Evolutionary conservation across 2,113 vertebrate genomes (phyloP), one percentile per base, ranked within the genome.

Genomic region (Oryzias javanicus): DNA sequence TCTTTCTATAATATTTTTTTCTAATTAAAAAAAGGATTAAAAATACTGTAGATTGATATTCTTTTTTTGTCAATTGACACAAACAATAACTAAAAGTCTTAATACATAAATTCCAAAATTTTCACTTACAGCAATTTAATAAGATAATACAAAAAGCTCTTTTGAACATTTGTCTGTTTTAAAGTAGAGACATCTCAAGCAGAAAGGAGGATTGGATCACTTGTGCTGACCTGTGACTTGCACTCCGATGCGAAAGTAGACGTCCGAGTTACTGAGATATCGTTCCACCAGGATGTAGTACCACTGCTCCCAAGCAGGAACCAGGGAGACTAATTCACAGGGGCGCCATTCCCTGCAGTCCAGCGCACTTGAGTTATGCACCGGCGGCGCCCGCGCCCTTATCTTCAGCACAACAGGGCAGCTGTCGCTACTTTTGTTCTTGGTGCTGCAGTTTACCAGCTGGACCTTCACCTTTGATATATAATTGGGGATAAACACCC

Each of bases 241-340:
- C 54, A 98, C 93, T 0, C 89, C 92, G 18, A 98, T 92, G 84
- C 94, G 95, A 88, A 98, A 99, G 83, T 90, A 92, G 74, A 98
- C 5, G 0, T 91, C 88, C 48, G 89, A 88, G 0, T 84, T 89
- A 3, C 90, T 91, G 0, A 91, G 89, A 65, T 93, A 91, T 68
- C 89, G 90, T 89, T 99, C 97, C 86, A 98, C 93, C 56, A 96
- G 91, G 76, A 99, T 91, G 2, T 98, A 99, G 91, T 98, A 95
- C 97, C 97, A 99, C 64, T 95, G 94, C 50, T 96, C 95, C 97
- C 97, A 99, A 71, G 94, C 93, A 16, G 97, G 94, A 42, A 94
- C 81, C 0, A 90, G 84, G 55, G 95, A 80, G 14, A 90, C 90
- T 74, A 99, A 86, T 69, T 94, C 93, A 80, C 97, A 99, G 20